Percentiles rank a stretch among this genome's conserved stretches.
These are phyloP conservation scores for Syngnathoides biaculeatus DNA, from an alignment of 2,113 vertebrate genomes.

Conservation along the genomic window DNA sequence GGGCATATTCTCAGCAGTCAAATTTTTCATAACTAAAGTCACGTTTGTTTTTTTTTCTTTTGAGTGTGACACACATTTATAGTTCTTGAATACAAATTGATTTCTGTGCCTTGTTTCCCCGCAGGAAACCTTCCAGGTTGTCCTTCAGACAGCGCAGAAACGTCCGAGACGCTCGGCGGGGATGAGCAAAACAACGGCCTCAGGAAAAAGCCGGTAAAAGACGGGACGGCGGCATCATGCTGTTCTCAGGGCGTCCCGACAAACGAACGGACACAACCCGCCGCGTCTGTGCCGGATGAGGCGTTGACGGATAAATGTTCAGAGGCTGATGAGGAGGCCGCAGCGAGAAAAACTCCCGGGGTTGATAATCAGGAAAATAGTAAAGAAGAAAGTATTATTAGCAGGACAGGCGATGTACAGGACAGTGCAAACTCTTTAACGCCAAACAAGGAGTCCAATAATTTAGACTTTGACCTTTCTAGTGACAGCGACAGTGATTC, in stretches of 20 bases:
- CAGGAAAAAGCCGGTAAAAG: constrained; percentile 59
- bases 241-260: constrained; percentile 54
- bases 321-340: constrained; percentile 19
- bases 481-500: constrained; percentile 89
- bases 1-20: too few relatives aligned
- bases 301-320: constrained; percentile 27
- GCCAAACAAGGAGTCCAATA: constrained; percentile 58
- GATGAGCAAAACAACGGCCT: constrained; percentile 86
- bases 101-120: constrained; percentile 12
- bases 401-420: constrained; percentile 36
- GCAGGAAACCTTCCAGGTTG: constrained; percentile 71
- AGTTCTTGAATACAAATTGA: not conserved
- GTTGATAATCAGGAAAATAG: constrained; percentile 32
- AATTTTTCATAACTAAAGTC: too few relatives aligned
- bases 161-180: constrained; percentile 17
- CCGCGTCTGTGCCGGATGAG: constrained; percentile 34
- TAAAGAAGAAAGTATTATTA: constrained; percentile 42
- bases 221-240: constrained; percentile 33
- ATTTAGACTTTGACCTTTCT: constrained; percentile 87
- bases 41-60: not conserved
- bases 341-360: constrained; percentile 17
- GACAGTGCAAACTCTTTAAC: constrained; percentile 38
- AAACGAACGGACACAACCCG: constrained; percentile 52
- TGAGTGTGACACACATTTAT: not conserved
- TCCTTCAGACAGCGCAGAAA: constrained; percentile 64